Conservation (phyloP, 2,888 invertebrate species). For the Acheta domesticus region DNA sequence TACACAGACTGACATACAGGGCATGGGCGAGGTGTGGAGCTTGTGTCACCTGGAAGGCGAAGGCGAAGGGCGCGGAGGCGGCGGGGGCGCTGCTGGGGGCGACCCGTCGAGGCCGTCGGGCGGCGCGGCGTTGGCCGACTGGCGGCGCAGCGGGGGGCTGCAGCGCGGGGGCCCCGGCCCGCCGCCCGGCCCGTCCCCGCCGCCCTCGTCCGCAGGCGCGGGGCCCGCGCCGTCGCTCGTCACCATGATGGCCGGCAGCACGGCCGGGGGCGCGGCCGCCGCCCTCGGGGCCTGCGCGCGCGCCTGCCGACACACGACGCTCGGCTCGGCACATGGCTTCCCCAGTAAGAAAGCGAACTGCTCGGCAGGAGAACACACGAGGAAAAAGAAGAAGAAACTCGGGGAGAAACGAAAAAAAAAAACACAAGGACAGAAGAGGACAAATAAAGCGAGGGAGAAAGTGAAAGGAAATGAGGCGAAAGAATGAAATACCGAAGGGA, state of each 20-base stretch:
- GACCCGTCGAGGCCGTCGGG: background rate
- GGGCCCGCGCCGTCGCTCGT: background rate
- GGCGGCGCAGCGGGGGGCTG: background rate
- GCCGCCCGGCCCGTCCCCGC: background rate
- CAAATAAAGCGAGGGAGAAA: no score
- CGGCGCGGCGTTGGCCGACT: background rate
- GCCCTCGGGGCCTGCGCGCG: slow-evolving; percentile 30
- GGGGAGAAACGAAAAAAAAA: no score
- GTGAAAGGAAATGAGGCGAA: no score
- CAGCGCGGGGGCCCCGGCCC: background rate
- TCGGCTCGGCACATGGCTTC: no score
- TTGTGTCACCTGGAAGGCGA: background rate
- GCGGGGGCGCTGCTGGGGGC: background rate
- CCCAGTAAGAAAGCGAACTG: no score
- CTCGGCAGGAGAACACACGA: no score
- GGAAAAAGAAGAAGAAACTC: no score
- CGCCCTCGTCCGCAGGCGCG: background rate
- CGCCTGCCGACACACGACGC: slow-evolving; percentile 22
- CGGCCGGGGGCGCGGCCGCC: background rate
- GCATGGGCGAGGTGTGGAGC: no score
- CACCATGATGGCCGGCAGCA: background rate
- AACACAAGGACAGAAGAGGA: no score
- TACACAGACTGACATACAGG: no score
- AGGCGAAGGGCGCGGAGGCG: slow-evolving; percentile 10
- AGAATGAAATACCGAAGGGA: no score